phyloP scores from a whole-genome alignment of 2,888 invertebrate species.

The Parnassius smintheus region DNA sequence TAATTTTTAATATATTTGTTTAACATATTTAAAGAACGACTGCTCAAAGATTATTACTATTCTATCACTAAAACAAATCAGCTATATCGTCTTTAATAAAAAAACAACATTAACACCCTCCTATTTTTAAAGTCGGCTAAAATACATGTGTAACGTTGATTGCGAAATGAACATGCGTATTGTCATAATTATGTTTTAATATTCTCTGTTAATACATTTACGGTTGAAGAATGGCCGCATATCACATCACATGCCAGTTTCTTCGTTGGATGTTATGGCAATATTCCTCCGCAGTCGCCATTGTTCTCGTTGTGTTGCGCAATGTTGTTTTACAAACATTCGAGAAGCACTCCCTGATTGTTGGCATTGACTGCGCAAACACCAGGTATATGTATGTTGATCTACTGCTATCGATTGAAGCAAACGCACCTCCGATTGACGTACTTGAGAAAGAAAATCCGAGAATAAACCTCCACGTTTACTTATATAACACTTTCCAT shows the following conservation, averaged over 20 bases:
- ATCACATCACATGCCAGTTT: conserved; percentile 16
- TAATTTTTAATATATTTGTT: too few relatives aligned
- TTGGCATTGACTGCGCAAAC: conserved; percentile 64
- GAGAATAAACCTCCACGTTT: background rate
- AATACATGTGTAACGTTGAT: background rate
- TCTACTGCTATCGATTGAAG: conserved; percentile 14
- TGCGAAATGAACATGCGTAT: background rate
- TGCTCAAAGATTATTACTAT: too few relatives aligned
- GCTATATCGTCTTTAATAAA: background rate
- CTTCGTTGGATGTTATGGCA: conserved; percentile 62
- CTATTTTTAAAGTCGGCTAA: background rate
- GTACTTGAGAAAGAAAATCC: conserved; percentile 9
- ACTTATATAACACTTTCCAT: background rate
- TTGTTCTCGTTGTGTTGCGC: conserved; percentile 70
- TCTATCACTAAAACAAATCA: background rate
- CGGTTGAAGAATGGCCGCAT: conserved; percentile 25
- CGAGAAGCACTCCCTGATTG: conserved; percentile 52
- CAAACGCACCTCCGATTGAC: conserved; percentile 9
- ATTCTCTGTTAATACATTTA: conserved; percentile 37
- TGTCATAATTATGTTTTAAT: too few relatives aligned
- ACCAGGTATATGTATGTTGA: conserved; percentile 27
- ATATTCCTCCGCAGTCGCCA: conserved; percentile 56
- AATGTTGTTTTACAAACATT: conserved; percentile 72
- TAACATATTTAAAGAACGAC: too few relatives aligned
- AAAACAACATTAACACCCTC: background rate